Conservation (phyloP, 2,113 vertebrate genomes). For the Neomonachus schauinslandi region DNA sequence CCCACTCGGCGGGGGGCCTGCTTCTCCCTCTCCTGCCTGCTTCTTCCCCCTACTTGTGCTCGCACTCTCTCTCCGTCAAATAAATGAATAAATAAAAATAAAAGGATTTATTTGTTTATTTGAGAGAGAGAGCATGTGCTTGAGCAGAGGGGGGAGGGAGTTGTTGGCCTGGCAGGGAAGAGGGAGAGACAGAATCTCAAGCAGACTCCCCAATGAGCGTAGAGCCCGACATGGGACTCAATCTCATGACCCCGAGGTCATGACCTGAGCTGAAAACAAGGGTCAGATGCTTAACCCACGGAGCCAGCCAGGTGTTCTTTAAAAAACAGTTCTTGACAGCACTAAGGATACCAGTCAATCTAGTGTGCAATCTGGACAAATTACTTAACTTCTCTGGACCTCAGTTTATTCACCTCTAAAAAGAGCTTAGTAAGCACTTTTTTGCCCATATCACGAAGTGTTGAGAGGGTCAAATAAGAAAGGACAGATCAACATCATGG, state of each 20-base stretch:
- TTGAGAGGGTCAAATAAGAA: constrained; percentile 43
- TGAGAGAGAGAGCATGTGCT: neutral
- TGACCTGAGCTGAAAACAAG: neutral
- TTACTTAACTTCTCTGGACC: constrained; percentile 19
- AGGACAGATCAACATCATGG: neutral
- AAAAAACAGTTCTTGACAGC: constrained; percentile 30
- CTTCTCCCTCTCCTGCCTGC: no score
- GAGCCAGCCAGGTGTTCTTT: neutral
- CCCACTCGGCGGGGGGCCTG: no score
- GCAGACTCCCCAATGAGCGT: neutral
- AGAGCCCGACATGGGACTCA: neutral
- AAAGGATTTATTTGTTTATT: neutral
- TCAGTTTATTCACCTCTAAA: constrained; percentile 45
- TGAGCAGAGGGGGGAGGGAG: rapidly evolving
- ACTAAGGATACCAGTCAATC: constrained; percentile 5
- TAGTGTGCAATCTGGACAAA: neutral
- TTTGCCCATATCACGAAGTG: constrained; percentile 12
- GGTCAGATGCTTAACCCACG: neutral
- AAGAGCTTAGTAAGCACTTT: constrained; percentile 31
- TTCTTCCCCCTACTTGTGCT: no score
- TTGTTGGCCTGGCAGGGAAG: neutral
- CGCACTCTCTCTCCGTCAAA: no score
- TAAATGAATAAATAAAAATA: no score
- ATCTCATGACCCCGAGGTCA: neutral
- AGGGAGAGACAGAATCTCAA: neutral